phyloP scores from a whole-genome alignment of 2,113 vertebrate genomes.

The Pithys albifrons region DNA sequence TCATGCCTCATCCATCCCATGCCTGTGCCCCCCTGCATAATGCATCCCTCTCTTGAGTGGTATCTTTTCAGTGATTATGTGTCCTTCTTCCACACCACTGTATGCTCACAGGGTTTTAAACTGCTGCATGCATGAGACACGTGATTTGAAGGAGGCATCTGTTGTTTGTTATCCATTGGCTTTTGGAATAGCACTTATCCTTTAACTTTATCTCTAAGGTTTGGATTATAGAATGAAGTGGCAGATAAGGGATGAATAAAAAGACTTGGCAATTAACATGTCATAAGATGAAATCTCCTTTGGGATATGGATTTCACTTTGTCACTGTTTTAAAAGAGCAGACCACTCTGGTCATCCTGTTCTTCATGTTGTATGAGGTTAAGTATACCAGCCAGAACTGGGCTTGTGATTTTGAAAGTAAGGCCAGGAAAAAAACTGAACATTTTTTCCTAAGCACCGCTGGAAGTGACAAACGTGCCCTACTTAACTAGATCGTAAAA shows the following conservation, averaged over 20 bases:
- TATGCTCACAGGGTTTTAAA: background rate
- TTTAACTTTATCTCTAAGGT: background rate
- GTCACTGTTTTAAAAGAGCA: background rate
- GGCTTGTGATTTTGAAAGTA: background rate
- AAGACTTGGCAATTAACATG: background rate
- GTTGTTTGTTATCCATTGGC: background rate
- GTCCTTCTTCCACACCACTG: background rate
- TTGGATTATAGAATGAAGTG: background rate
- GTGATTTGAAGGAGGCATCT: background rate
- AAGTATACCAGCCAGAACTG: background rate
- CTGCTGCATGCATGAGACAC: background rate
- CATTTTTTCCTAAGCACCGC: background rate
- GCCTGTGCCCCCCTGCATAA: background rate
- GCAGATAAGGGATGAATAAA: background rate
- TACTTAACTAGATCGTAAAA: slow-evolving; percentile 42
- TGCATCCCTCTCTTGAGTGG: background rate
- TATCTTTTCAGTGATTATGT: background rate
- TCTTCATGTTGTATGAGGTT: background rate
- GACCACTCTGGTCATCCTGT: background rate
- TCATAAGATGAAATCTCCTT: background rate
- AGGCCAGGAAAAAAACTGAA: background rate
- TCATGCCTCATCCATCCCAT: background rate
- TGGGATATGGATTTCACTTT: background rate
- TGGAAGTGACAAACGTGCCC: slow-evolving; percentile 41
- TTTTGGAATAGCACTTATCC: background rate